Evolutionary conservation across 2,113 vertebrate genomes (phyloP).

Genomic region (Struthidea cinerea): DNA sequence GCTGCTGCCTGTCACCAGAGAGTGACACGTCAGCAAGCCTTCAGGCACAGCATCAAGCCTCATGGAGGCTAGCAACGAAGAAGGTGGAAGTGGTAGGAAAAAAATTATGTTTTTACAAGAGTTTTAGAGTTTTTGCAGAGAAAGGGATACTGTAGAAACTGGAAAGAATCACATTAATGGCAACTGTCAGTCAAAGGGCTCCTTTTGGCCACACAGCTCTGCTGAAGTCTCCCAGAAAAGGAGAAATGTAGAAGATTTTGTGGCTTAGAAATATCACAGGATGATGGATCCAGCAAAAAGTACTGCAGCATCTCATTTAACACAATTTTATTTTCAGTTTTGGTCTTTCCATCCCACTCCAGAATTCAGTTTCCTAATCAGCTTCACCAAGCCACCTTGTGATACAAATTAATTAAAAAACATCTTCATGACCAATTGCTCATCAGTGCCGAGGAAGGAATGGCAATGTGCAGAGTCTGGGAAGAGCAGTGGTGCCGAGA

Average conservation of each 20-base stretch:
- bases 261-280: background rate
- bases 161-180: rapidly evolving
- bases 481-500: background rate
- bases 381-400: background rate
- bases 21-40: background rate
- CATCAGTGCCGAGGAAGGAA: background rate
- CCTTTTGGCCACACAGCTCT: background rate
- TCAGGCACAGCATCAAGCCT: background rate
- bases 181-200: background rate
- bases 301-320: background rate
- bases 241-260: background rate
- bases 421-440: background rate
- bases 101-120: background rate
- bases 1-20: background rate
- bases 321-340: background rate
- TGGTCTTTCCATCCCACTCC: background rate
- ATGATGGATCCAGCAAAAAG: background rate
- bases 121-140: background rate
- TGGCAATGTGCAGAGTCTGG: background rate
- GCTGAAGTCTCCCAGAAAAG: background rate
- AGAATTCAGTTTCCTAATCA: background rate
- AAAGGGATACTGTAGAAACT: background rate
- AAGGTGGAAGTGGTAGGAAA: background rate
- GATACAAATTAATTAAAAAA: background rate
- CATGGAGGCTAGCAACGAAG: background rate